Base-by-base conservation (phyloP, 1,140 invertebrate genomes). In the Panulirus ornatus region DNA sequence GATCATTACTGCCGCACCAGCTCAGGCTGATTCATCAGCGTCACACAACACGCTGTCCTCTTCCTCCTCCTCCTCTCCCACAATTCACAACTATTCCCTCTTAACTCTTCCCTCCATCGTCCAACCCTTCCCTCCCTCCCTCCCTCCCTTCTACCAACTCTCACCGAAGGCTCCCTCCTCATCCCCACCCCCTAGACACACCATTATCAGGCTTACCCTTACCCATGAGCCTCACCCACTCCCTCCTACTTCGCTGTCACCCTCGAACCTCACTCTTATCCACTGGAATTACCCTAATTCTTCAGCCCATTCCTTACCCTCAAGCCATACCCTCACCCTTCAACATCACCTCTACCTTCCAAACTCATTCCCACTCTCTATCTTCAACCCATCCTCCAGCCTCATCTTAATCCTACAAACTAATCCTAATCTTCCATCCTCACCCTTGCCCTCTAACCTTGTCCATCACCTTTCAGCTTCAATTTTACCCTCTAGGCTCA, bases 21-120 rank as follows among this genome's bases (percentile, higher is more conserved):
- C 44, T 76, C 42, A 27, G 40, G 73, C 73, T 76, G 38, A 76
- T 76, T 76, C 42, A 76, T 76, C 38, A 76, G 34, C 73, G 22
- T 40, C 54, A 22, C 36, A 30, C 5, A 22, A 0, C 30, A 16
- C n/a, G 11, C 78, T 54, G 27, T 0, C 22, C 30, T 36, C 79
- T 40, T 40, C 81, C 81, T 70, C 58, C 58, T 40, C 51, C 54
- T 83, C 34, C 40, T 30, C 42, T 0, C 54, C 47, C 27, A 16
- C 54, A 51, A 40, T 38, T 83, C 38, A n/a, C 63, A 30, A 2
- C 42, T 42, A 3, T 11, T 5, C n/a, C 42, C 42, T 11, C n/a
- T 14, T 14, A 2, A 30, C 42, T 22, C 44, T 36, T 6, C 36
- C 71, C 5, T 73, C 71, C 27, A 11, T 27, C 22, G 11, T 75